These are phyloP conservation scores for Onychomys torridus DNA, from an alignment of 2,797 vertebrate genomes.

Conservation along the genomic window DNA sequence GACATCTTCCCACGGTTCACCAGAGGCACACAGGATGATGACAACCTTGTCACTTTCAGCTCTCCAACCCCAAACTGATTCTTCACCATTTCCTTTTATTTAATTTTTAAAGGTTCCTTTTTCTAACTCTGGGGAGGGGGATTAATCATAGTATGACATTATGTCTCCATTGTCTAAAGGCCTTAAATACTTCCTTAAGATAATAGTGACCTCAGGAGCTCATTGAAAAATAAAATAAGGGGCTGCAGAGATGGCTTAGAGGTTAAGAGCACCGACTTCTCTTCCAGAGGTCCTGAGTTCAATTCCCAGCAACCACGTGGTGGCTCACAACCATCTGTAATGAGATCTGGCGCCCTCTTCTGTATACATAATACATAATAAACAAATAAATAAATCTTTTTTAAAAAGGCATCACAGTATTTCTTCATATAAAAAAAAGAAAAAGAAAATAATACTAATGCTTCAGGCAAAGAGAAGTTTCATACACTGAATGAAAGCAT, in stretches of 20 bases:
- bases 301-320: too few species aligned
- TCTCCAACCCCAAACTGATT: background rate
- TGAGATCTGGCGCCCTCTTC: too few species aligned
- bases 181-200: background rate
- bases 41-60: background rate
- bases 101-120: background rate
- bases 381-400: too few species aligned
- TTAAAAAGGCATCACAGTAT: too few species aligned
- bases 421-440: too few species aligned
- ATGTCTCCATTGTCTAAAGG: background rate
- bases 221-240: conserved; percentile 53
- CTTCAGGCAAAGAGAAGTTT: background rate
- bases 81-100: background rate
- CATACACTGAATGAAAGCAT: background rate
- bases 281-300: too few species aligned
- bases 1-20: background rate
- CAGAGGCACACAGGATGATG: background rate
- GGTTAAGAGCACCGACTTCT: too few species aligned
- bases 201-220: background rate
- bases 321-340: too few species aligned
- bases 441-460: too few species aligned
- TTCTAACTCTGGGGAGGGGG: background rate
- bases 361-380: too few species aligned
- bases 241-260: too few species aligned
- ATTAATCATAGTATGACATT: background rate